phyloP scores from a whole-genome alignment of 2,113 vertebrate species.

The Thalassarche chlororhynchos region DNA sequence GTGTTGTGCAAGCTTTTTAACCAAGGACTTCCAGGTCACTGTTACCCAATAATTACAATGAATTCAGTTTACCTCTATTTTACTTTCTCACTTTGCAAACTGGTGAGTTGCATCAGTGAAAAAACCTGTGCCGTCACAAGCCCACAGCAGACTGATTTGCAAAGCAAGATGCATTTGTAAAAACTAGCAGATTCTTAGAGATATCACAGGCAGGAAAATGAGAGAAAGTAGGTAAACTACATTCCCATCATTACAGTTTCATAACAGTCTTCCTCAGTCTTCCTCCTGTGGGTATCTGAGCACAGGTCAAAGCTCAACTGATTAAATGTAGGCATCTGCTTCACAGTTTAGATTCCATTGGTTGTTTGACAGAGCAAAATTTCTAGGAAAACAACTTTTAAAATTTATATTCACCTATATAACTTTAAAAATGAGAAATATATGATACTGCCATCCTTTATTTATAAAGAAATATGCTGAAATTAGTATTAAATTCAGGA shows the following conservation, averaged over 20 bases:
- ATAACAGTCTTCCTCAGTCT: background rate
- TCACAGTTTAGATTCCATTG: background rate
- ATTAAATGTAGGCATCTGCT: background rate
- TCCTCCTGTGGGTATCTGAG: background rate
- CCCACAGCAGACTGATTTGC: background rate
- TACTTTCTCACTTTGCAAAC: background rate
- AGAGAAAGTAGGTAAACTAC: background rate
- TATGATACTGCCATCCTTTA: background rate
- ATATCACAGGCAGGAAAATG: background rate
- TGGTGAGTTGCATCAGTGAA: background rate
- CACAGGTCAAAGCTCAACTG: background rate
- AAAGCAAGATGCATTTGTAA: background rate
- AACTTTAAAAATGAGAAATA: background rate
- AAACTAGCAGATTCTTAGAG: background rate
- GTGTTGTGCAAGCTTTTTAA: background rate
- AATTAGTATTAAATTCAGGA: background rate
- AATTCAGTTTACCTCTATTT: background rate
- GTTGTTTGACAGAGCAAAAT: background rate
- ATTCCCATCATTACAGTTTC: background rate
- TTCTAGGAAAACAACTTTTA: background rate
- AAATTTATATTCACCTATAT: background rate
- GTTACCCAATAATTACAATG: background rate
- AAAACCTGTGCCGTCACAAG: background rate
- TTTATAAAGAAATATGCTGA: background rate
- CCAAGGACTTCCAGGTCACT: background rate